Conservation (phyloP, 2,113 vertebrate species). For the Corythaixoides concolor region DNA sequence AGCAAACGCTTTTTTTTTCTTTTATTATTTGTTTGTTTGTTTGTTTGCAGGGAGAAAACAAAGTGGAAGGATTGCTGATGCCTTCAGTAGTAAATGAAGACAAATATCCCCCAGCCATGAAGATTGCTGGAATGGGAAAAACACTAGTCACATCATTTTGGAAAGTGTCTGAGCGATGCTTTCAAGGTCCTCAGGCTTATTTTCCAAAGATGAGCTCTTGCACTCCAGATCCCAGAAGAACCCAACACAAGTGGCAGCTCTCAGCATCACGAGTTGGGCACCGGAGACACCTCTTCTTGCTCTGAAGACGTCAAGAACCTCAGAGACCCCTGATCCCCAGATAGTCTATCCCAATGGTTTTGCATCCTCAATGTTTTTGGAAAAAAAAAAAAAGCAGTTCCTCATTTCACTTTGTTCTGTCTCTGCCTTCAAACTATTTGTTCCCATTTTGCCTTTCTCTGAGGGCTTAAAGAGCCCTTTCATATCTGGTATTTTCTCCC, state of each 20-base stretch:
- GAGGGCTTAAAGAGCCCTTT: constrained; percentile 41
- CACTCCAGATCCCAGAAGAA: not conserved
- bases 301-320: not conserved
- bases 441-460: constrained; percentile 25
- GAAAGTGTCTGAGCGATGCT: not conserved
- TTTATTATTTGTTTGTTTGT: not conserved
- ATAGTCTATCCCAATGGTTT: not conserved
- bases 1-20: not conserved
- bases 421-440: not conserved
- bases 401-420: not conserved
- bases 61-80: constrained; percentile 41
- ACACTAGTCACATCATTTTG: not conserved
- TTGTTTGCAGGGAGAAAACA: constrained; percentile 29
- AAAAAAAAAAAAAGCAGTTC: not conserved
- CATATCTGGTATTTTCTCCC: constrained; percentile 34
- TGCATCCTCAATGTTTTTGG: not conserved
- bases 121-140: not conserved
- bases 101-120: not conserved
- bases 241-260: not conserved
- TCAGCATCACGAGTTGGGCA: rapidly evolving
- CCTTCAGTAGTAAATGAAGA: constrained; percentile 62
- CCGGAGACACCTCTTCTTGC: not conserved
- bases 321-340: not conserved
- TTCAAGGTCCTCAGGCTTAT: not conserved
- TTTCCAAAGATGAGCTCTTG: not conserved